Evolutionary conservation across 2,888 invertebrate species (phyloP).

Genomic region (Brachyptera risi): DNA sequence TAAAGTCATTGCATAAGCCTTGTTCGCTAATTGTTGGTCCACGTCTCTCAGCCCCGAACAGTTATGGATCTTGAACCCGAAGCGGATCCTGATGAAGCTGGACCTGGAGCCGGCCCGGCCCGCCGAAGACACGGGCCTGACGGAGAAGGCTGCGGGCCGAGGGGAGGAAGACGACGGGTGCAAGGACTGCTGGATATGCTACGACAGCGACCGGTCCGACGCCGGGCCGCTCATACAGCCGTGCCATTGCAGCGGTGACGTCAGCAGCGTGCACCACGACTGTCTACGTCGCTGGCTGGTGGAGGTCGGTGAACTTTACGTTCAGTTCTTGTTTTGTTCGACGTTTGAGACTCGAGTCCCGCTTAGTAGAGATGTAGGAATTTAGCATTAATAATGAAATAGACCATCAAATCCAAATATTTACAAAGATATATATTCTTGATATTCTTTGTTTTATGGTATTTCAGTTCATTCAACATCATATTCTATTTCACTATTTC

Average conservation of each 20-base stretch:
- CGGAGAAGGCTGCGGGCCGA: background rate
- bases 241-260: slow-evolving; percentile 87
- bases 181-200: slow-evolving; percentile 92
- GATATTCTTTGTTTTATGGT: no score
- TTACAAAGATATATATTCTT: no score
- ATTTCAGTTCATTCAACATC: background rate
- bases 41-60: slow-evolving; percentile 69
- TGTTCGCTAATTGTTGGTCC: no score
- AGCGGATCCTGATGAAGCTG: slow-evolving; percentile 69
- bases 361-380: no score
- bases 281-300: slow-evolving; percentile 86
- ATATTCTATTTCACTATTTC: no score
- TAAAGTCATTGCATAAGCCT: no score
- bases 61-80: slow-evolving; percentile 90
- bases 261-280: slow-evolving; percentile 88
- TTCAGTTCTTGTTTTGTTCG: no score
- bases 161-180: slow-evolving; percentile 17
- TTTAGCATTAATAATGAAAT: no score
- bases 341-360: no score
- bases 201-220: slow-evolving; percentile 74
- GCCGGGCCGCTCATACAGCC: slow-evolving; percentile 77
- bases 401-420: no score
- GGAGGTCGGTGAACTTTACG: slow-evolving; percentile 62
- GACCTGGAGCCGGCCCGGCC: slow-evolving; percentile 39
- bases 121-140: background rate